These are phyloP conservation scores for Amblyjoppa proteus DNA, from an alignment of 2,888 invertebrate species.

Conservation along the genomic window DNA sequence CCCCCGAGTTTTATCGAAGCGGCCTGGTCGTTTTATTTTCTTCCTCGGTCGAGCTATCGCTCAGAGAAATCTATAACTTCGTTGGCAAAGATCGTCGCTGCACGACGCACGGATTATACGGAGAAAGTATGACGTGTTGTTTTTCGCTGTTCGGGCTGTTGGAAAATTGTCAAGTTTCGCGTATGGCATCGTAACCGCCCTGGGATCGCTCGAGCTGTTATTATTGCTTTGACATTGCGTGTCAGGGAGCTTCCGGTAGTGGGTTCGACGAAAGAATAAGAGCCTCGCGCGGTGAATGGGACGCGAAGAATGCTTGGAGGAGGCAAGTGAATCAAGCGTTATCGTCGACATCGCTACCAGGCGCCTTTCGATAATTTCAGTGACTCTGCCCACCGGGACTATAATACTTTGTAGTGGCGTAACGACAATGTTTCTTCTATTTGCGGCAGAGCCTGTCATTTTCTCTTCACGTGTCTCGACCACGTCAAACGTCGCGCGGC, in stretches of 20 bases:
- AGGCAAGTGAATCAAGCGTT: constrained; percentile 15
- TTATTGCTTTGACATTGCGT: constrained; percentile 71
- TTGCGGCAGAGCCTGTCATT: background rate
- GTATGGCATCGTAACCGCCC: constrained; percentile 28
- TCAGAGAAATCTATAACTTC: constrained; percentile 52
- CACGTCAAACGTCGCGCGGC: background rate
- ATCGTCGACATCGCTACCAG: constrained; percentile 58
- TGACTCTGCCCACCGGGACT: constrained; percentile 2
- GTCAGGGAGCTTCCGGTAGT: constrained; percentile 56
- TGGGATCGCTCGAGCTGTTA: constrained; percentile 24
- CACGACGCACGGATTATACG: constrained; percentile 43
- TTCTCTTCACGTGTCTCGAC: background rate
- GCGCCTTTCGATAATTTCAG: constrained; percentile 37
- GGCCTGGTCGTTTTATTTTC: constrained; percentile 18
- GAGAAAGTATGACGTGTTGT: background rate
- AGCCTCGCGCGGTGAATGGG: background rate
- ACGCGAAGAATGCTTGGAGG: constrained; percentile 23
- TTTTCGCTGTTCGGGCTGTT: constrained; percentile 1
- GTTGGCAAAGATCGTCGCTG: constrained; percentile 43
- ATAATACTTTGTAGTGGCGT: background rate
- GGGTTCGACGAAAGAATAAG: constrained; percentile 54
- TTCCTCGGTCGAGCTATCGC: constrained; percentile 36
- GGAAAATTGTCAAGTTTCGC: constrained; percentile 15
- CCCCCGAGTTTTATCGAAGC: constrained; percentile 30
- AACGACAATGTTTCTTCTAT: background rate